A percentile compares a stretch with the other conserved stretches of the same genome.
Conservation (phyloP, 2,797 vertebrate species). For the Gadopsis bispinosus region DNA sequence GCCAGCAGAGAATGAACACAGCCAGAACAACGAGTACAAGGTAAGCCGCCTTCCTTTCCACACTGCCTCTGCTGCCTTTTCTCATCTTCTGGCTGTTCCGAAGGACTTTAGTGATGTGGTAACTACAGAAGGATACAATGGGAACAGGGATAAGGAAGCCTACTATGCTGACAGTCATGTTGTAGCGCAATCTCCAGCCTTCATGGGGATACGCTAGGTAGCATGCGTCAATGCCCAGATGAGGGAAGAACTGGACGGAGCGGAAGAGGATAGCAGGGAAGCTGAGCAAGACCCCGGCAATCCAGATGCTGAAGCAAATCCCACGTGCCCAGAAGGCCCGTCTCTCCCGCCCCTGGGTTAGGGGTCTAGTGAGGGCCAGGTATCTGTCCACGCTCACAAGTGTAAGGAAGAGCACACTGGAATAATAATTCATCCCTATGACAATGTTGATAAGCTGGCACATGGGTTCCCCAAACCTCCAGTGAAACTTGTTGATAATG, state of each 20-base stretch:
- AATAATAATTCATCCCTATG: slow-evolving; percentile 87
- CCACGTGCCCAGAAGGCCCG: slow-evolving; percentile 81
- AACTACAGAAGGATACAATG: slow-evolving; percentile 85
- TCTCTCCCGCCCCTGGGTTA: slow-evolving; percentile 85
- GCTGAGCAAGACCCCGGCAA: slow-evolving; percentile 82
- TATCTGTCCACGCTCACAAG: slow-evolving; percentile 92
- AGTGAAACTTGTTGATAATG: slow-evolving; percentile 84
- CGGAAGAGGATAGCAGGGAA: slow-evolving; percentile 86
- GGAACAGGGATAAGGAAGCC: slow-evolving; percentile 88
- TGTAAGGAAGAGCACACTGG: slow-evolving; percentile 90
- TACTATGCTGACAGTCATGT: slow-evolving; percentile 83
- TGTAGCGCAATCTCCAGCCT: slow-evolving; percentile 84
- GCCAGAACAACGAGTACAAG: slow-evolving; percentile 87
- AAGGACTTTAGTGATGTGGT: slow-evolving; percentile 82
- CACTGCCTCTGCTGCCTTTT: slow-evolving; percentile 68
- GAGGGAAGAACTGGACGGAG: slow-evolving; percentile 64
- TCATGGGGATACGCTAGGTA: slow-evolving; percentile 78
- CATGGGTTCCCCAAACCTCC: slow-evolving; percentile 88
- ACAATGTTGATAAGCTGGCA: slow-evolving; percentile 86
- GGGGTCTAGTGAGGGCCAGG: slow-evolving; percentile 88
- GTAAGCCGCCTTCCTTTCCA: slow-evolving; percentile 85
- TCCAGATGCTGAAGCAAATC: slow-evolving; percentile 87
- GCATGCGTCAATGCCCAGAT: slow-evolving; percentile 81
- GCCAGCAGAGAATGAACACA: slow-evolving; percentile 88
- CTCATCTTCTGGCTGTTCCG: slow-evolving; percentile 78